Evolutionary conservation across 30 jellyfish, hydroid and myxozoan genomes (phyloP).

Genomic region (Nemopilema nomurai): DNA sequence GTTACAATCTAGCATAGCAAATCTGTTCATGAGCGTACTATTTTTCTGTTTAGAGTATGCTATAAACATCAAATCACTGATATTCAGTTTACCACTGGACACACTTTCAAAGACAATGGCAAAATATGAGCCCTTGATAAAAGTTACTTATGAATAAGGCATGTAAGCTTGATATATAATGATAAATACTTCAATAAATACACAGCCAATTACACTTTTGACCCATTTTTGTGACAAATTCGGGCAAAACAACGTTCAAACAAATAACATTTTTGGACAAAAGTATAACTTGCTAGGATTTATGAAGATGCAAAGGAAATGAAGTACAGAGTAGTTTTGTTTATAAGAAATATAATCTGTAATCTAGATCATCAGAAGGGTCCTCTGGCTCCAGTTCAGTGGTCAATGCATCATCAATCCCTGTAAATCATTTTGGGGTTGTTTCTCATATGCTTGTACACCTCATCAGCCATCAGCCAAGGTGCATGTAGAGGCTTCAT

Average conservation of each 20-base stretch:
- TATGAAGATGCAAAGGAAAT: no score
- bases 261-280: constrained; percentile 1
- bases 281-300: neutral
- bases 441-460: constrained; percentile 10
- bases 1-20: no score
- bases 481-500: no score
- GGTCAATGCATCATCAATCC: constrained; percentile 10
- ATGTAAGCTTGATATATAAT: no score
- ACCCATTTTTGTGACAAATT: neutral
- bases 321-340: neutral
- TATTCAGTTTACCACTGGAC: neutral
- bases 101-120: neutral
- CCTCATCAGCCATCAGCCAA: no score
- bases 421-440: constrained; percentile 2
- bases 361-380: neutral
- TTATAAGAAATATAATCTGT: neutral
- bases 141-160: no score
- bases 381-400: neutral
- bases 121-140: no score
- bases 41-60: no score
- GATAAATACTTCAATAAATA: no score
- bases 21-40: no score
- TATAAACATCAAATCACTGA: neutral
- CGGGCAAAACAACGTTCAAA: neutral
- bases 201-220: no score